Evolutionary conservation across 30 jellyfish, hydroid and myxozoan genomes (phyloP).

Genomic region (Nemopilema nomurai): DNA sequence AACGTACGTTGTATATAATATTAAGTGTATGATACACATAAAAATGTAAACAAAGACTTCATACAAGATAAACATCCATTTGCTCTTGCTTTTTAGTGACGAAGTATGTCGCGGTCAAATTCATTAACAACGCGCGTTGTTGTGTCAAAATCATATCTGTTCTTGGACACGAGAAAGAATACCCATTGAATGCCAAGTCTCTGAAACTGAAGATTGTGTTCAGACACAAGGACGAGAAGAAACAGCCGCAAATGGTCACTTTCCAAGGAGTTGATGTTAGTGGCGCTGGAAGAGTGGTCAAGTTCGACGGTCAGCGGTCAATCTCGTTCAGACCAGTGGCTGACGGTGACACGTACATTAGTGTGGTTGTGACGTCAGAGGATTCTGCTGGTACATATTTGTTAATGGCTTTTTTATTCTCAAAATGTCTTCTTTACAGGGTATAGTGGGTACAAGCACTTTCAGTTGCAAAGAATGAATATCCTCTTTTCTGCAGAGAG

Average conservation of each 20-base stretch:
- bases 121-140: constrained; percentile 65
- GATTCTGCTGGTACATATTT: constrained; percentile 34
- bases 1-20: too few species aligned
- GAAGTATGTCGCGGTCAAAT: constrained; percentile 59
- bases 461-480: too few species aligned
- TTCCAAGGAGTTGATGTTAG: constrained; percentile 72
- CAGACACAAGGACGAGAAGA: constrained; percentile 69
- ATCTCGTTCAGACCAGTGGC: constrained; percentile 63
- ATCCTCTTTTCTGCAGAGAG: too few species aligned
- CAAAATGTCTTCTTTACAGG: too few species aligned
- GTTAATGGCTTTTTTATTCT: background rate
- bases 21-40: background rate
- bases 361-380: constrained; percentile 61
- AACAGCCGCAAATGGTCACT: constrained; percentile 67
- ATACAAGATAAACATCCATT: background rate
- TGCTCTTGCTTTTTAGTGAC: constrained; percentile 24
- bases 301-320: constrained; percentile 64
- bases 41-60: background rate
- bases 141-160: constrained; percentile 62
- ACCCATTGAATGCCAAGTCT: constrained; percentile 72
- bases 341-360: constrained; percentile 60
- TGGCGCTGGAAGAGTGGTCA: constrained; percentile 43
- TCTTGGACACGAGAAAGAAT: constrained; percentile 64
- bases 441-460: too few species aligned
- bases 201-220: constrained; percentile 84